Evolutionary conservation across 2,113 vertebrate genomes (phyloP).

Genomic region (Spea bombifrons): DNA sequence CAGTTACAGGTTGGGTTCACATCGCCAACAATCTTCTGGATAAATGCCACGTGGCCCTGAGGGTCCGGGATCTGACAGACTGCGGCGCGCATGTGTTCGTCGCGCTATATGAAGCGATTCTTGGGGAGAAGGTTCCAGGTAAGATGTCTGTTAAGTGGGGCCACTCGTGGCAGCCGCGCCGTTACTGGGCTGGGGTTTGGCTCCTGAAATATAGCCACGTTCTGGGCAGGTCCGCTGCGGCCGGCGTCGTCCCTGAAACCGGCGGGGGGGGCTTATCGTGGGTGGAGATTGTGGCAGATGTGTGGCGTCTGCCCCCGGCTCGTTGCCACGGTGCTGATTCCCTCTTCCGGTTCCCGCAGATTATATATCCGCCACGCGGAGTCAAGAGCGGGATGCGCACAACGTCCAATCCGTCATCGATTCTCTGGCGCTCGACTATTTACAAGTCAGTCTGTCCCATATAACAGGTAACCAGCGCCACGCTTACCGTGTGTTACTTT

Average conservation of each 20-base stretch:
- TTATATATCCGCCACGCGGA: constrained; percentile 72
- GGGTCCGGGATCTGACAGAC: constrained; percentile 73
- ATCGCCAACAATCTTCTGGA: constrained; percentile 84
- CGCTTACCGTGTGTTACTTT: background rate
- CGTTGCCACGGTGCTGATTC: background rate
- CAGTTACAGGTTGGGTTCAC: constrained; percentile 78
- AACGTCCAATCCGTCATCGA: constrained; percentile 93
- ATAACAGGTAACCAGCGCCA: constrained; percentile 78
- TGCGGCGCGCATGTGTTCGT: constrained; percentile 84
- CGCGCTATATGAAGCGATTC: constrained; percentile 80
- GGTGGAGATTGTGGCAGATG: background rate
- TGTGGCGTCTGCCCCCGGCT: background rate
- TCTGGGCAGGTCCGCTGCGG: no score
- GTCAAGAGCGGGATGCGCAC: constrained; percentile 86
- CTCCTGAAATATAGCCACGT: no score
- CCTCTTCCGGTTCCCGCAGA: constrained; percentile 64
- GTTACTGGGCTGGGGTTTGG: no score
- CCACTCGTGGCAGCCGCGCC: constrained; percentile 7
- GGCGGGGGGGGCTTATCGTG: no score
- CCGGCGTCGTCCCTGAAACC: no score
- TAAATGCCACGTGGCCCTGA: constrained; percentile 77
- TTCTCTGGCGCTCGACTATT: constrained; percentile 92
- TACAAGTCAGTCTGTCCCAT: constrained; percentile 95
- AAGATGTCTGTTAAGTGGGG: constrained; percentile 48
- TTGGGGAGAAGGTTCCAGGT: constrained; percentile 94